phyloP scores from a whole-genome alignment of 1,140 invertebrate genomes.

The Phthorimaea operculella region DNA sequence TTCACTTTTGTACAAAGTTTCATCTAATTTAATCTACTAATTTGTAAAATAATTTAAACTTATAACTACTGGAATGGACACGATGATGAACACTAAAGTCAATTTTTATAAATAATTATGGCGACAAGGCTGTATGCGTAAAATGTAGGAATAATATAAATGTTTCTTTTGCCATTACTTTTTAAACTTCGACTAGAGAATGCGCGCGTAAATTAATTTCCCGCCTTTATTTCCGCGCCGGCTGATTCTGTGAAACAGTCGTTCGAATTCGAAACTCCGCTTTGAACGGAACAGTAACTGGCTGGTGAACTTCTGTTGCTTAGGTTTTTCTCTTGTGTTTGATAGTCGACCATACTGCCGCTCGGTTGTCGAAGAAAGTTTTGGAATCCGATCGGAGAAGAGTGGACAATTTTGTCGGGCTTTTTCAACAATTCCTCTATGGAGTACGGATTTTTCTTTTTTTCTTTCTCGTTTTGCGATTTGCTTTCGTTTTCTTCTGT shows the following conservation, averaged over 20 bases:
- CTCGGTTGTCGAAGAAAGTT: constrained; percentile 58
- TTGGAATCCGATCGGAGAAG: constrained; percentile 39
- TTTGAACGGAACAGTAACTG: constrained; percentile 57
- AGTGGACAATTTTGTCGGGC: constrained; percentile 69
- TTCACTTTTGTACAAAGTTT: background rate
- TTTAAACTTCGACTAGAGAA: constrained; percentile 8
- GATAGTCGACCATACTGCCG: constrained; percentile 52
- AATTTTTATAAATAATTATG: background rate
- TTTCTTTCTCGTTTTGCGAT: constrained; percentile 51
- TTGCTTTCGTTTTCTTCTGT: constrained; percentile 65
- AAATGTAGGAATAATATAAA: background rate
- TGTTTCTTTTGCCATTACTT: background rate
- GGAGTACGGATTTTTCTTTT: constrained; percentile 84
- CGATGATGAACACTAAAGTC: background rate
- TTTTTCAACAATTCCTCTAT: constrained; percentile 88
- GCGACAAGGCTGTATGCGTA: background rate
- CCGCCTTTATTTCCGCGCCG: constrained; percentile 53
- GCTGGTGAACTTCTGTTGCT: constrained; percentile 56
- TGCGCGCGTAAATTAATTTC: constrained; percentile 28
- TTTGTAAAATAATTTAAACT: background rate
- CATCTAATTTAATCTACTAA: background rate
- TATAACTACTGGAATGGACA: background rate
- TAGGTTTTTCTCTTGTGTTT: constrained; percentile 36
- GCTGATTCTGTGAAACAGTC: constrained; percentile 47
- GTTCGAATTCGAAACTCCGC: constrained; percentile 52